Conservation (phyloP, 2,888 invertebrate genomes). For the Lycocerus yunnanus region DNA sequence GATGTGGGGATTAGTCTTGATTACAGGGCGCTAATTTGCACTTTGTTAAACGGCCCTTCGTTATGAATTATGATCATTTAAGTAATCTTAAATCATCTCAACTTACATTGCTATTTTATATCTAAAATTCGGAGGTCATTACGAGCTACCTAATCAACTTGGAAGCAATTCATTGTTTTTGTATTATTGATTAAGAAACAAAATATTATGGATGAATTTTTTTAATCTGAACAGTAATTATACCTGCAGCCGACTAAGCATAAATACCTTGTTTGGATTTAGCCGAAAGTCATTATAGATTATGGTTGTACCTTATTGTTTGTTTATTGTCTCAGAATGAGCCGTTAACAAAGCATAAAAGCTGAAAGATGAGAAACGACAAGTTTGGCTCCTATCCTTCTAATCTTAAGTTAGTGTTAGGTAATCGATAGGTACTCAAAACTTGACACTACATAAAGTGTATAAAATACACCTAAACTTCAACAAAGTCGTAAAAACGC, state of each 20-base stretch:
- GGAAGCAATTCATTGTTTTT: background rate
- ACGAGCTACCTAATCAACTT: constrained; percentile 6
- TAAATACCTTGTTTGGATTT: background rate
- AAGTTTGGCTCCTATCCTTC: constrained; percentile 7
- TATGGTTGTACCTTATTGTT: constrained; percentile 32
- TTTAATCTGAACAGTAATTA: constrained; percentile 1
- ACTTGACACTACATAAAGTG: constrained; percentile 28
- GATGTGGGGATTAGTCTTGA: constrained; percentile 52
- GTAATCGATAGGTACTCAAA: constrained; percentile 25
- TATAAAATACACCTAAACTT: constrained; percentile 19
- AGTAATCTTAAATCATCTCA: constrained; percentile 27
- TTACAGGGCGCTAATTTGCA: constrained; percentile 52
- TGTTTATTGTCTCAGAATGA: constrained; percentile 39
- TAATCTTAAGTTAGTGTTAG: constrained; percentile 23
- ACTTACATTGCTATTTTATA: constrained; percentile 14
- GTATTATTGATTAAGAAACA: constrained; percentile 5
- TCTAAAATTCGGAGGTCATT: background rate
- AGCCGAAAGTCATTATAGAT: constrained; percentile 25
- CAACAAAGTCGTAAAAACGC: constrained; percentile 25
- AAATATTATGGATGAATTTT: background rate
- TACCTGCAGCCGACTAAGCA: constrained; percentile 3
- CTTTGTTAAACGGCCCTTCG: constrained; percentile 32
- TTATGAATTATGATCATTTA: constrained; percentile 29
- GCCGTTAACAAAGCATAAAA: constrained; percentile 39
- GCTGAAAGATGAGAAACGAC: constrained; percentile 6